These are phyloP conservation scores for Pentalonia nigronervosa DNA, from an alignment of 1,140 invertebrate genomes.

Conservation along the genomic window DNA sequence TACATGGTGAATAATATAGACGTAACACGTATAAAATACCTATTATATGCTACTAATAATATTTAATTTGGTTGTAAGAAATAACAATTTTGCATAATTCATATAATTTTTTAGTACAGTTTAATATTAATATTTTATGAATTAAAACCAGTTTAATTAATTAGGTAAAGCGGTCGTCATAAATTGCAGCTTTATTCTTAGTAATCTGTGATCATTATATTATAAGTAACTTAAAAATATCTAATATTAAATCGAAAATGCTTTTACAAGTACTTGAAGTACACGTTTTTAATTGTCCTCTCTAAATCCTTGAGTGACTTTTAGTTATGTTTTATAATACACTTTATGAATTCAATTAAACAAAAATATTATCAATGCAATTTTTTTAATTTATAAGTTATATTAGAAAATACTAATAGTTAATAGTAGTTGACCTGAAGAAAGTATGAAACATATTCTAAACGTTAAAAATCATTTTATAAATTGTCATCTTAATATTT, in stretches of 20 bases:
- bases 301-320: background rate
- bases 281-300: background rate
- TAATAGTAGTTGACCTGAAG: background rate
- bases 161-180: background rate
- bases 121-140: background rate
- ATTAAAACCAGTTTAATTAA: background rate
- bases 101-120: background rate
- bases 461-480: background rate
- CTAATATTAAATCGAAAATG: background rate
- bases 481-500: background rate
- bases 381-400: background rate
- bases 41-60: background rate
- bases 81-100: background rate
- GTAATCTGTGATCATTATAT: conserved; percentile 5
- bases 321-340: background rate
- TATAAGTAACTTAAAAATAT: background rate
- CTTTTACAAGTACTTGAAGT: conserved; percentile 12
- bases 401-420: background rate
- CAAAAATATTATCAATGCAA: background rate
- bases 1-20: background rate
- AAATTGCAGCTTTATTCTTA: background rate
- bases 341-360: background rate
- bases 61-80: background rate
- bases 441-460: background rate
- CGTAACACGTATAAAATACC: background rate